These are phyloP conservation scores for Bombus turneri DNA, from an alignment of 1,140 invertebrate species.

Conservation along the genomic window DNA sequence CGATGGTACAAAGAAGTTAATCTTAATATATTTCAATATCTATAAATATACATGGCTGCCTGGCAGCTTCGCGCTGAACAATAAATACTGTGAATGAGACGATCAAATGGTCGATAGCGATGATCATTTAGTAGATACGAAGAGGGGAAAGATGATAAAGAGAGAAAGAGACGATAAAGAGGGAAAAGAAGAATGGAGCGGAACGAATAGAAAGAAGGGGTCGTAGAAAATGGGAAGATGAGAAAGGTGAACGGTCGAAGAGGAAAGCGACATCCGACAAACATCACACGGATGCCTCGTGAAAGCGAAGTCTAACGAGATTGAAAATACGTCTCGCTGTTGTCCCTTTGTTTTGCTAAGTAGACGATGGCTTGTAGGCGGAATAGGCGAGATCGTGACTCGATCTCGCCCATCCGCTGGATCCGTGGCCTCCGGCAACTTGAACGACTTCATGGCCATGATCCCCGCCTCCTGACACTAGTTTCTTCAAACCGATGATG, in stretches of 20 bases:
- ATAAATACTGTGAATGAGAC: constrained; percentile 64
- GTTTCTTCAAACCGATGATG: constrained; percentile 92
- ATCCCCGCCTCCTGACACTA: constrained; percentile 86
- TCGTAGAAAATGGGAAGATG: not conserved
- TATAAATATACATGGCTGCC: constrained; percentile 63
- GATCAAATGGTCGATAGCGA: constrained; percentile 4
- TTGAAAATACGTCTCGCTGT: constrained; percentile 22
- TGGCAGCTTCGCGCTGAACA: constrained; percentile 43
- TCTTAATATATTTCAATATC: constrained; percentile 67
- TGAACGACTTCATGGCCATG: constrained; percentile 88
- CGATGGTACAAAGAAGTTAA: constrained; percentile 8
- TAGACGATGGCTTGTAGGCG: constrained; percentile 78
- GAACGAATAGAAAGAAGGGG: constrained; percentile 39
- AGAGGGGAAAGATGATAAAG: constrained; percentile 25
- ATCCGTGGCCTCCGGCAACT: constrained; percentile 86
- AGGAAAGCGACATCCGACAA: constrained; percentile 24
- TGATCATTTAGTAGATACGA: not conserved
- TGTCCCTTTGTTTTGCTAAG: constrained; percentile 63
- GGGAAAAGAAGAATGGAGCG: constrained; percentile 2
- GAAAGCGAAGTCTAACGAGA: constrained; percentile 48
- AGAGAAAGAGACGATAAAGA: constrained; percentile 34
- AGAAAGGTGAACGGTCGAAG: constrained; percentile 11
- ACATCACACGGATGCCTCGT: not conserved
- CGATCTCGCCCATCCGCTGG: constrained; percentile 80
- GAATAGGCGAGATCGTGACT: constrained; percentile 80